Evolutionary conservation across 2,113 vertebrate genomes (phyloP).

Genomic region (Protomyctophum bolini): DNA sequence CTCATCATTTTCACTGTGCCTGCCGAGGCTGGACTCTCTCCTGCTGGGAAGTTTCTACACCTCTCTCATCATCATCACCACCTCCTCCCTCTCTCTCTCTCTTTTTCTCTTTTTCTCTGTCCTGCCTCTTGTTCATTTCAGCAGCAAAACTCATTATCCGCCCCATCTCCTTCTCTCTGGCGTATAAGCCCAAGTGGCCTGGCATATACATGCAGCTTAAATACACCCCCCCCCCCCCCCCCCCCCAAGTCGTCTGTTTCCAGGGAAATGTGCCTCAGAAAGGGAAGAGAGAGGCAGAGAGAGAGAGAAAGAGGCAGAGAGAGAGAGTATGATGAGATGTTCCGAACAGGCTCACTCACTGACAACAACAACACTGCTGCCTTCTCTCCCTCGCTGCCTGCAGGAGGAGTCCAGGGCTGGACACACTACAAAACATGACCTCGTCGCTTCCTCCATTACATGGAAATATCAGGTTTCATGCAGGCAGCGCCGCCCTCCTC

Average conservation of each 20-base stretch:
- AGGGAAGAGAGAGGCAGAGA: not conserved
- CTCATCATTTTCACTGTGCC: slow-evolving; percentile 78
- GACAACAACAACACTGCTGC: not conserved
- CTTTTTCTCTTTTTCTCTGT: not conserved
- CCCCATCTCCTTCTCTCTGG: slow-evolving; percentile 40
- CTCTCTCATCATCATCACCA: slow-evolving; percentile 49
- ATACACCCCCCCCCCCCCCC: not conserved
- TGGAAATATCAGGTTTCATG: slow-evolving; percentile 41
- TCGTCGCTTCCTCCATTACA: slow-evolving; percentile 8
- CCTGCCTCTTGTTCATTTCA: slow-evolving; percentile 60
- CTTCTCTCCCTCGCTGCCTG: slow-evolving; percentile 23
- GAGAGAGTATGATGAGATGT: slow-evolving; percentile 6
- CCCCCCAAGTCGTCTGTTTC: not conserved
- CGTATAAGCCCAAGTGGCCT: slow-evolving; percentile 20
- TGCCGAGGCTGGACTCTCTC: slow-evolving; percentile 72
- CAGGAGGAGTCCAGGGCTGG: slow-evolving; percentile 2
- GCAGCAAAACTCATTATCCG: slow-evolving; percentile 53
- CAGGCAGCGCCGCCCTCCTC: slow-evolving; percentile 21
- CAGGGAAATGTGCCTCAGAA: slow-evolving; percentile 8
- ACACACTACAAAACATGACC: slow-evolving; percentile 2
- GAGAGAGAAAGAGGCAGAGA: slow-evolving; percentile 1
- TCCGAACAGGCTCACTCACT: not conserved
- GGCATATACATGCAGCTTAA: slow-evolving; percentile 21
- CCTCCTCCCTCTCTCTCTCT: not conserved
- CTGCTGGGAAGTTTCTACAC: slow-evolving; percentile 62